Conservation (phyloP, 2,113 vertebrate species). For the Psittacara wagleri region DNA sequence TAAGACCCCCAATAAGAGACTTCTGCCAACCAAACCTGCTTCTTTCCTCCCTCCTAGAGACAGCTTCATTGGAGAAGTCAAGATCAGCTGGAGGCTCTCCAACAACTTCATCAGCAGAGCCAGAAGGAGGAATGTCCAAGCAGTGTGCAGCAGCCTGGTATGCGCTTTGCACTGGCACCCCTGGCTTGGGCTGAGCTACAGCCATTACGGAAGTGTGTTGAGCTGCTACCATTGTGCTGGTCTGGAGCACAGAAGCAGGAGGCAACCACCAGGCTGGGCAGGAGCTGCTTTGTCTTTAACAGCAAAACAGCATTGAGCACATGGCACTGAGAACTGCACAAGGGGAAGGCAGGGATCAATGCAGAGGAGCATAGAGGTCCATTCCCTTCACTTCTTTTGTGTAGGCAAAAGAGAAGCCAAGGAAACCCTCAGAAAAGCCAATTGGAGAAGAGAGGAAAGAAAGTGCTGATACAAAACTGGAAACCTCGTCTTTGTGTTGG, state of each 20-base stretch:
- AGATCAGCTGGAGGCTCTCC: not conserved
- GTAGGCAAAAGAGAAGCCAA: not conserved
- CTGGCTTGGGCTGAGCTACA: not conserved
- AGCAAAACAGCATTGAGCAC: not conserved
- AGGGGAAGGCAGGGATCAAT: not conserved
- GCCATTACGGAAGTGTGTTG: not conserved
- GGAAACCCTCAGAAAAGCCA: not conserved
- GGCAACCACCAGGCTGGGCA: not conserved
- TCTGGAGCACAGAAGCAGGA: not conserved
- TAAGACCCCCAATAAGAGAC: not conserved
- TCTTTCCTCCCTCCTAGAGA: not conserved
- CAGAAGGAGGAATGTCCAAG: not conserved
- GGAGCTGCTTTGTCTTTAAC: not conserved
- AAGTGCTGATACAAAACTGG: not conserved
- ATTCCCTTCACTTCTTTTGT: not conserved
- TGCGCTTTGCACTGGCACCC: accelerated
- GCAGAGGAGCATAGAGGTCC: not conserved
- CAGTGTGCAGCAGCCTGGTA: not conserved
- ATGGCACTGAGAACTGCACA: accelerated
- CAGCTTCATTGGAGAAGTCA: not conserved
- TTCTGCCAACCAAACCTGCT: not conserved
- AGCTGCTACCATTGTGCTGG: not conserved
- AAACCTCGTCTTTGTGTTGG: not conserved
- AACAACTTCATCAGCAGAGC: not conserved
- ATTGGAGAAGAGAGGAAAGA: not conserved